Evolutionary conservation across 1,140 invertebrate species (phyloP).

Genomic region (Penaeus japonicus): DNA sequence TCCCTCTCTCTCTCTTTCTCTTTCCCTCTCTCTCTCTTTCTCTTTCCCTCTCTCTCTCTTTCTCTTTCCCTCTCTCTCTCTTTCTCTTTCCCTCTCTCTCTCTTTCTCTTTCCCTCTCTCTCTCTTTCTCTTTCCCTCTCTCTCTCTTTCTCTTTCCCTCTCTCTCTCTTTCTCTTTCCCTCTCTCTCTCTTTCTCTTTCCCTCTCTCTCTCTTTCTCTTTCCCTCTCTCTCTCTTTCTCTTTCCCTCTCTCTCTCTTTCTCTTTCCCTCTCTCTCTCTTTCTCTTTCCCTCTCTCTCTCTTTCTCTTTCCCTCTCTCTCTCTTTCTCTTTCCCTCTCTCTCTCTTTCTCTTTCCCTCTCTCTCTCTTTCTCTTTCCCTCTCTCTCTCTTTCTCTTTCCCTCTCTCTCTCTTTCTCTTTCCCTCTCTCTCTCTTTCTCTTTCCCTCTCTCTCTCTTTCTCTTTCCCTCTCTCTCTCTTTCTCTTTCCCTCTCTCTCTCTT

Average conservation of each 20-base stretch:
- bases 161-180: neutral
- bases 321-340: too few relatives aligned
- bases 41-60: neutral
- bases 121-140: neutral
- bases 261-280: neutral
- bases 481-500: neutral
- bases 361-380: neutral
- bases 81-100: neutral
- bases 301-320: too few relatives aligned
- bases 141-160: neutral
- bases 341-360: too few relatives aligned
- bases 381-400: too few relatives aligned
- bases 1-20: too few relatives aligned
- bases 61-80: neutral
- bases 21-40: too few relatives aligned
- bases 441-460: neutral
- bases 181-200: neutral
- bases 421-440: too few relatives aligned
- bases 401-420: too few relatives aligned
- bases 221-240: too few relatives aligned
- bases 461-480: too few relatives aligned
- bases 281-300: too few relatives aligned
- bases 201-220: neutral
- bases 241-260: too few relatives aligned
- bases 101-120: neutral